Evolutionary conservation across 1,140 invertebrate genomes (phyloP).

Genomic region (Apis florea): DNA sequence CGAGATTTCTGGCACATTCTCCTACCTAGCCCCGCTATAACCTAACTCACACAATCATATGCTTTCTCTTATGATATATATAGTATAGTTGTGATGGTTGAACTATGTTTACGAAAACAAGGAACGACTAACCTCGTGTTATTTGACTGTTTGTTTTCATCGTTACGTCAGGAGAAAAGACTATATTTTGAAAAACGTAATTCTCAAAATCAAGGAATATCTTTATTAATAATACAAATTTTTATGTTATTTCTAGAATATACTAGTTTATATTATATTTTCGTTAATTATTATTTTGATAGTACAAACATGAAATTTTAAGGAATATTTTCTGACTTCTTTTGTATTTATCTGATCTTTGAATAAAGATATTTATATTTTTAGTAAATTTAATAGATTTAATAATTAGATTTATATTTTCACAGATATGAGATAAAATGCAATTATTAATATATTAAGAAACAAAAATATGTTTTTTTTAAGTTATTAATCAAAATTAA

Average conservation of each 20-base stretch:
- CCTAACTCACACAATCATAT: constrained; percentile 10
- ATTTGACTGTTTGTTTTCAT: constrained; percentile 33
- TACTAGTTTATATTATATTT: rapidly evolving
- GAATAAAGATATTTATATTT: background rate
- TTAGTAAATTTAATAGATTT: background rate
- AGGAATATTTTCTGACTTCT: background rate
- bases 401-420: background rate
- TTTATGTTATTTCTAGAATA: background rate
- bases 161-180: background rate
- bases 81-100: background rate
- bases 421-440: background rate
- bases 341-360: background rate
- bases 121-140: constrained; percentile 6
- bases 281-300: background rate
- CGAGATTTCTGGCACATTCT: constrained; percentile 77
- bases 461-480: background rate
- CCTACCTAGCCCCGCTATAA: constrained; percentile 67
- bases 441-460: background rate
- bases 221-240: background rate
- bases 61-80: background rate
- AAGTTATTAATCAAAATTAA: background rate
- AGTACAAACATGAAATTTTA: too few relatives aligned
- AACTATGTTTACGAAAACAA: background rate
- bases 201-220: constrained; percentile 2
- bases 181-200: background rate